Conservation (phyloP, 2,888 invertebrate species). For the Celastrina argiolus region DNA sequence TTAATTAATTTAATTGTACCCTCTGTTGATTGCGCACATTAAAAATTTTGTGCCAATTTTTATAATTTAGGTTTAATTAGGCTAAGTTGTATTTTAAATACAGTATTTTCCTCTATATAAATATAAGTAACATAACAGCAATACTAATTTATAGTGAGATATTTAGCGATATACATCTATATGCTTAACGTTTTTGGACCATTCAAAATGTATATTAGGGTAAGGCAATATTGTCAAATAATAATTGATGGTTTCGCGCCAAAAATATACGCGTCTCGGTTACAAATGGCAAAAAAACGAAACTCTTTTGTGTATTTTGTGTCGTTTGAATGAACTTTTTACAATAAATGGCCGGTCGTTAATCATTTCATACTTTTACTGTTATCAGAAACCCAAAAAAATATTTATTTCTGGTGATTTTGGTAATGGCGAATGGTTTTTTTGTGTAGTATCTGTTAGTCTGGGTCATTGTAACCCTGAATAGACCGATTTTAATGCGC, state of each 20-base stretch:
- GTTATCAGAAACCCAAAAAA: not conserved
- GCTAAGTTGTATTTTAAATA: slow-evolving; percentile 35
- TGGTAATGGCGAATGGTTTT: no score
- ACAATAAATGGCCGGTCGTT: not conserved
- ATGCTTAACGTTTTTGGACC: slow-evolving; percentile 23
- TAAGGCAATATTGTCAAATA: not conserved
- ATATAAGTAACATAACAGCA: slow-evolving; percentile 38
- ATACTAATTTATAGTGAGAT: slow-evolving; percentile 33
- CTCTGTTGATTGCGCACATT: not conserved
- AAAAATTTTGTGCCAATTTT: slow-evolving; percentile 40
- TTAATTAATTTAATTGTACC: not conserved
- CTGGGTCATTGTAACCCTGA: no score
- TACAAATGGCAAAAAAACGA: not conserved
- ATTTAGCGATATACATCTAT: not conserved
- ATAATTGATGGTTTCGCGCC: slow-evolving; percentile 1
- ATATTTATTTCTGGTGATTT: not conserved
- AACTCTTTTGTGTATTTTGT: not conserved
- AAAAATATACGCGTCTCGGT: not conserved
- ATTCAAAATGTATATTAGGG: slow-evolving; percentile 11
- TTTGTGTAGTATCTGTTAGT: no score
- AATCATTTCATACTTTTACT: not conserved
- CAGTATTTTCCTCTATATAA: slow-evolving; percentile 50
- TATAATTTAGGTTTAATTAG: slow-evolving; percentile 47
- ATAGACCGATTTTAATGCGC: no score
- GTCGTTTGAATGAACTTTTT: not conserved